Conservation (phyloP, 2,797 vertebrate genomes). For the Manis pentadactyla region DNA sequence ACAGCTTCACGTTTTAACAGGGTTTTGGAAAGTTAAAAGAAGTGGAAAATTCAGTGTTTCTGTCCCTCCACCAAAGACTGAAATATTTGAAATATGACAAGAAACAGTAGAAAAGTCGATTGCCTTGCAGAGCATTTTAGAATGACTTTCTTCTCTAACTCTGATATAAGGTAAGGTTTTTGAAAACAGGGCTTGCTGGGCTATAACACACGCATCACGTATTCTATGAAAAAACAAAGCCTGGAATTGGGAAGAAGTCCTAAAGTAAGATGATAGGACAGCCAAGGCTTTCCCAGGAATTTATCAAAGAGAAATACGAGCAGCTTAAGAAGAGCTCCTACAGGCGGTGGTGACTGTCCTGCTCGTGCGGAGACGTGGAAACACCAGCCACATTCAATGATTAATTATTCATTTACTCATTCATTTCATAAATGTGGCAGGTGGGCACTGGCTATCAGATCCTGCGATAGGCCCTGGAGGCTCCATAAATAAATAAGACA, state of each 20-base stretch:
- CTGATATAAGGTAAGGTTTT: background rate
- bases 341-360: no score
- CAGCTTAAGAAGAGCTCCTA: background rate
- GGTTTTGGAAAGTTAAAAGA: background rate
- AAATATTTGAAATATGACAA: background rate
- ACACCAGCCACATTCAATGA: background rate
- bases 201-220: accelerated
- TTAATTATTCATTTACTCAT: background rate
- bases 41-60: background rate
- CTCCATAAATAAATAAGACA: background rate
- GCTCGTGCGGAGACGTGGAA: background rate
- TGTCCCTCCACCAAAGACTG: background rate
- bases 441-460: background rate
- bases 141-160: background rate
- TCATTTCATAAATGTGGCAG: background rate
- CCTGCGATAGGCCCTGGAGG: background rate
- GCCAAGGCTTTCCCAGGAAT: background rate
- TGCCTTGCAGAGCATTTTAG: background rate
- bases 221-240: background rate
- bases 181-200: background rate
- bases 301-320: background rate
- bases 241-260: background rate
- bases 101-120: background rate
- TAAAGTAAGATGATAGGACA: background rate
- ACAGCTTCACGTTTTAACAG: no score